Conservation (phyloP, 2,113 vertebrate species). For the Hypocryptadius cinnamomeus region DNA sequence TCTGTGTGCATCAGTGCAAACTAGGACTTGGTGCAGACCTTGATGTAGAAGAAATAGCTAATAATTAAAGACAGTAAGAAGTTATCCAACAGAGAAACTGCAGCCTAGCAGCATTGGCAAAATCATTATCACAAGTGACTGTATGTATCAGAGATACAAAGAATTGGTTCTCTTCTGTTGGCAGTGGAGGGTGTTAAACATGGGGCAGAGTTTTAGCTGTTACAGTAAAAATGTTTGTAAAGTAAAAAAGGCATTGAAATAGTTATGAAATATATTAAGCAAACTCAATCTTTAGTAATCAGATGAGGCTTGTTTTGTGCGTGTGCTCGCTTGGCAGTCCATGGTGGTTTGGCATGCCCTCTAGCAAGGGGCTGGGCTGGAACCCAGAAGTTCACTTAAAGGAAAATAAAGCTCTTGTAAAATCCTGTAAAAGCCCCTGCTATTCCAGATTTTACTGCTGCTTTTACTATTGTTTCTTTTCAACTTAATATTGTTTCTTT, state of each 20-base stretch:
- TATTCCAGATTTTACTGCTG: background rate
- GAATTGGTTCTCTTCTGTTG: background rate
- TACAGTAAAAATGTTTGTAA: background rate
- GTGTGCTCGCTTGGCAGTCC: background rate
- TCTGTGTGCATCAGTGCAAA: background rate
- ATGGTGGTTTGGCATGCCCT: background rate
- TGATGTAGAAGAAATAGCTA: background rate
- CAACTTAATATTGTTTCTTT: too few relatives aligned
- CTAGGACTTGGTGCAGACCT: background rate
- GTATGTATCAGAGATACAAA: background rate
- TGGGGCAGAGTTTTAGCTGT: background rate
- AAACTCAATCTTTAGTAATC: background rate
- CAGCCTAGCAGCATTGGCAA: background rate
- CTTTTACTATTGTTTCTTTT: background rate
- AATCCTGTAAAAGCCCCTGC: background rate
- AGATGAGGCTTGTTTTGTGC: background rate
- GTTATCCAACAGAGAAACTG: background rate
- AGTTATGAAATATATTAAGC: background rate
- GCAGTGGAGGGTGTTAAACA: background rate
- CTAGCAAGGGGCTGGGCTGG: background rate
- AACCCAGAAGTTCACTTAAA: background rate
- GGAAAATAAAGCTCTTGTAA: background rate
- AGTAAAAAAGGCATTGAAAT: background rate
- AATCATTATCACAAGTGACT: background rate
- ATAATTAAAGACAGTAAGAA: background rate